These are phyloP conservation scores for western clawed frog (Xenopus tropicalis) DNA, from an alignment of 2,113 vertebrate species.

Conservation along the genomic window DNA sequence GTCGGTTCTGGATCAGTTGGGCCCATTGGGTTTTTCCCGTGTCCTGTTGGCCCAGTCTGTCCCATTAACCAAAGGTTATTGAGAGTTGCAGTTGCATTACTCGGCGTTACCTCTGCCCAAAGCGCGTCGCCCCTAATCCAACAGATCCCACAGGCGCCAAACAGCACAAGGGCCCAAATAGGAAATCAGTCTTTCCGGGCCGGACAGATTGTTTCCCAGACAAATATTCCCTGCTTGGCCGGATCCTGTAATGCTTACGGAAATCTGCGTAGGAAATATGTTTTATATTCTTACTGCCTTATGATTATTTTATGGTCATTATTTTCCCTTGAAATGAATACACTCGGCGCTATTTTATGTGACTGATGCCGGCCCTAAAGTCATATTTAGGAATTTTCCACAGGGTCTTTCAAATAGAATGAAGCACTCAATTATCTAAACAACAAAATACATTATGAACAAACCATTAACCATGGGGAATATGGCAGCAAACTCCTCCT, in stretches of 20 bases:
- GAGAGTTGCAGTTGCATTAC: too few species aligned
- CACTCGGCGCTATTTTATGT: not conserved
- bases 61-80: too few species aligned
- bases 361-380: constrained; percentile 6
- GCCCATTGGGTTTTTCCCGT: too few species aligned
- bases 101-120: too few species aligned
- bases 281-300: constrained; percentile 21
- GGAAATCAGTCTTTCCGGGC: constrained; percentile 21
- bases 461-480: constrained; percentile 3
- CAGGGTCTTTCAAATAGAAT: not conserved
- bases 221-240: constrained; percentile 33
- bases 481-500: not conserved
- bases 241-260: constrained; percentile 16
- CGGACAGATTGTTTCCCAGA: constrained; percentile 37
- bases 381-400: constrained; percentile 20
- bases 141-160: constrained; percentile 9
- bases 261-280: constrained; percentile 36
- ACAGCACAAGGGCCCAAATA: constrained; percentile 20
- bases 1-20: too few species aligned
- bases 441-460: constrained; percentile 22
- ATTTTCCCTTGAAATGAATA: constrained; percentile 3
- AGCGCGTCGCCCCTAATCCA: constrained; percentile 16
- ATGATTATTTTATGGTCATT: constrained; percentile 19
- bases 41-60: too few species aligned
- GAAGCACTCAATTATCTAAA: constrained; percentile 23